Evolutionary conservation across 1,140 invertebrate genomes (phyloP), one percentile per base, ranked within the genome.

Genomic region (Drosophila paulistorum): DNA sequence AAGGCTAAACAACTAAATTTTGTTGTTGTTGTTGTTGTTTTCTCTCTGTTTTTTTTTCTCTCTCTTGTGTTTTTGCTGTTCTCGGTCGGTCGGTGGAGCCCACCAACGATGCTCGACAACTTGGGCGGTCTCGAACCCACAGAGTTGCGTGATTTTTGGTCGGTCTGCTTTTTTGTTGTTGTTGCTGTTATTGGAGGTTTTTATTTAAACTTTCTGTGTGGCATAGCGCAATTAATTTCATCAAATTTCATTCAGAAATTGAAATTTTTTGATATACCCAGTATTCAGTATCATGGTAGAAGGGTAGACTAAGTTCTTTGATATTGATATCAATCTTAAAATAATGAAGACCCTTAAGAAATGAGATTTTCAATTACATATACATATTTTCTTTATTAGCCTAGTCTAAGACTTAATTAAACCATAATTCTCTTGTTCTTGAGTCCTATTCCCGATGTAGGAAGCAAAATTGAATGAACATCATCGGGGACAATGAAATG

Each of bases 1-100:
- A 81, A 59, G 45, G 48, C 75, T 77, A 77, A 77, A 75, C 76
- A 78, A 71, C 78, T 69, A 86, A 72, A 81, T 86, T 75, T 76
- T 51, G 68, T 71, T 76, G 64, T 68, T 65, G 13, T 60, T 80
- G 63, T 39, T 23, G 20, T 23, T 23, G 1, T 23, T 23, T 39
- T 63, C 14, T 57, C 10, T 30, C 9, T 42, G 57, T 69, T 23
- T 51, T 41, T 55, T 45, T 42, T 23, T 23, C 23, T 23, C 23
- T 23, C 23, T 26, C 23, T 23, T 23, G 55, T 62, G 13, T 37
- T 42, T 30, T 42, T 37, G 51, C 23, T 35, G 41, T 35, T 57
- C 37, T 68, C 37, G 10, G 10, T 11, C 11, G 37, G 11, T 13
- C 11, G 11, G 55, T 35, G 14, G 30, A 13, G 60, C 23, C 60